Percentiles rank a stretch among this genome's conserved stretches.
Evolutionary conservation across 2,888 invertebrate species (phyloP).

Genomic region (Dasysyrphus albostriatus): DNA sequence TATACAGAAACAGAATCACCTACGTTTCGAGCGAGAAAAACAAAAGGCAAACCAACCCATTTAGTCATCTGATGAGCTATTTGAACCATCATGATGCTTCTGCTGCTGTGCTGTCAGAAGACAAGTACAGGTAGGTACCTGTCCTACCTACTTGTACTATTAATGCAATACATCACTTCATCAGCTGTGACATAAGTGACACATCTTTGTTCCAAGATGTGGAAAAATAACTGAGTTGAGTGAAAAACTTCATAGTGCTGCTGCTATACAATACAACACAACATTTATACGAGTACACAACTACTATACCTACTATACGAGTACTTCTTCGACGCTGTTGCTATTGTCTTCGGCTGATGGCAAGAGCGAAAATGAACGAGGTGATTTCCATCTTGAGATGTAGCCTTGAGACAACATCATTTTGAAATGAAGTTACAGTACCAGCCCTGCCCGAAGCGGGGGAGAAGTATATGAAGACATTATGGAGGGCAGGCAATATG

Average conservation of each 20-base stretch:
- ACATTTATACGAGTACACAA: neutral
- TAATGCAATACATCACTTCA: slow-evolving; percentile 67
- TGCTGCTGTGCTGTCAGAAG: neutral
- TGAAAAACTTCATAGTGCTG: slow-evolving; percentile 29
- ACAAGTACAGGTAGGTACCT: neutral
- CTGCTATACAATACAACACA: neutral
- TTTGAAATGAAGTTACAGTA: slow-evolving; percentile 42
- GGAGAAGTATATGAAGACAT: slow-evolving; percentile 13
- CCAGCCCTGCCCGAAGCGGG: neutral
- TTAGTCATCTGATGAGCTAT: slow-evolving; percentile 38
- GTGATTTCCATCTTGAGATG: slow-evolving; percentile 44
- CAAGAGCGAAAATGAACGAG: slow-evolving; percentile 25
- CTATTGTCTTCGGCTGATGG: slow-evolving; percentile 38
- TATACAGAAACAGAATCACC: neutral
- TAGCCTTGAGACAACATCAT: slow-evolving; percentile 67
- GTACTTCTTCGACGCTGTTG: slow-evolving; percentile 17
- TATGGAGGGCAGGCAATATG: slow-evolving; percentile 30
- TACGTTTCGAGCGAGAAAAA: slow-evolving; percentile 8
- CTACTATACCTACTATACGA: too few species aligned
- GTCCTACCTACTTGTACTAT: neutral
- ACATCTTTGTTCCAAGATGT: slow-evolving; percentile 63
- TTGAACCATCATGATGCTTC: slow-evolving; percentile 21
- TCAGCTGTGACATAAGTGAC: slow-evolving; percentile 69
- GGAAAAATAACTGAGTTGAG: slow-evolving; percentile 46
- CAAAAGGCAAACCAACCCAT: slow-evolving; percentile 53